phyloP scores from a whole-genome alignment of 2,797 vertebrate genomes.

The Picus viridis region DNA sequence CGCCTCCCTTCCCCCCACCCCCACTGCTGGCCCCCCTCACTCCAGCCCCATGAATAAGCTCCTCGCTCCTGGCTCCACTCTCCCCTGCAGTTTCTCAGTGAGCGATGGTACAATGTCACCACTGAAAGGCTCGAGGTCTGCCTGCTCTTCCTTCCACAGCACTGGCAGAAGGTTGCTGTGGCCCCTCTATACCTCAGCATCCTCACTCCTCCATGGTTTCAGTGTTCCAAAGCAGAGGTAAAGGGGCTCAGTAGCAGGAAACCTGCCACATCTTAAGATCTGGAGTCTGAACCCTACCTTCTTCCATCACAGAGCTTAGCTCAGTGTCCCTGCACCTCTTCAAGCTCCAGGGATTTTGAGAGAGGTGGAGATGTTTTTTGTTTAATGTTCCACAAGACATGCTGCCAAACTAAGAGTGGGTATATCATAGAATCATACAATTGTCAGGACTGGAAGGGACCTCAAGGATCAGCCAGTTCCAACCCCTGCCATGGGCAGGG shows the following conservation, averaged over 20 bases:
- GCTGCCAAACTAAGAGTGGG: neutral
- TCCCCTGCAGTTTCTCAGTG: constrained; percentile 34
- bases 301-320: neutral
- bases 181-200: neutral
- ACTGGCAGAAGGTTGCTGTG: neutral
- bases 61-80: constrained; percentile 70
- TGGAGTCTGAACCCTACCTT: neutral
- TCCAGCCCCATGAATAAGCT: constrained; percentile 50
- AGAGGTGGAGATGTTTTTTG: neutral
- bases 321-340: neutral
- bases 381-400: neutral
- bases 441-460: too few relatives aligned
- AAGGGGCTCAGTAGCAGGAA: neutral
- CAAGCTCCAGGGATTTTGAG: neutral
- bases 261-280: neutral
- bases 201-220: neutral
- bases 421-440: neutral
- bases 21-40: neutral
- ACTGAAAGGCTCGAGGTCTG: neutral
- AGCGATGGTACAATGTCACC: constrained; percentile 44
- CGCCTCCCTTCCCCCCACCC: constrained; percentile 48
- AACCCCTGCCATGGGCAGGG: too few relatives aligned
- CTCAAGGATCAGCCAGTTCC: too few relatives aligned
- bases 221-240: neutral
- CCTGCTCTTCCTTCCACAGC: neutral